Percentiles rank a stretch among this genome's conserved stretches.
These are phyloP conservation scores for Geococcyx californianus DNA, from an alignment of 2,113 vertebrate genomes.

Conservation along the genomic window DNA sequence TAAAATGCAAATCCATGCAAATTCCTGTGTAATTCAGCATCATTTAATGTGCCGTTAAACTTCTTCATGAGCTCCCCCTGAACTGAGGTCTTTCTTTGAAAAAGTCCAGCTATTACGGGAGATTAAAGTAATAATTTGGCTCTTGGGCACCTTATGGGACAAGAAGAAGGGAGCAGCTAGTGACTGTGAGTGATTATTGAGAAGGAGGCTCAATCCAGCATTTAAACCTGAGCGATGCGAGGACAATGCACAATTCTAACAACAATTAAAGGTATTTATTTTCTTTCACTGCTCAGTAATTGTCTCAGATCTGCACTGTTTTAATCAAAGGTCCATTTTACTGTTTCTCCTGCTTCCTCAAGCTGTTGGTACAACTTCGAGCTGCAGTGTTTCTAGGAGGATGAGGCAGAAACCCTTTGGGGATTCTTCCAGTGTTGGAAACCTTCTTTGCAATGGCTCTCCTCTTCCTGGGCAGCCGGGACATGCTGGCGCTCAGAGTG, in stretches of 20 bases:
- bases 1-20: constrained; percentile 53
- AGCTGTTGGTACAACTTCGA: background rate
- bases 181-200: background rate
- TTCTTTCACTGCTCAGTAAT: background rate
- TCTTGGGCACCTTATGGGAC: background rate
- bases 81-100: background rate
- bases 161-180: constrained; percentile 21
- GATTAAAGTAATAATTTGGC: background rate
- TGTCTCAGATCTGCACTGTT: background rate
- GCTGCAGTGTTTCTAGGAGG: background rate
- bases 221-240: background rate
- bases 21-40: constrained; percentile 20
- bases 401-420: background rate
- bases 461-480: background rate
- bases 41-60: background rate
- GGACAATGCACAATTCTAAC: background rate
- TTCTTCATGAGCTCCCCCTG: background rate
- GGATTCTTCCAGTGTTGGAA: background rate
- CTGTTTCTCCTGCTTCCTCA: background rate
- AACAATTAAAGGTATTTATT: background rate
- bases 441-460: background rate
- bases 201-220: background rate
- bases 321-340: background rate
- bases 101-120: background rate
- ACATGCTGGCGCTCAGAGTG: rapidly evolving